Conservation (phyloP, 2,888 invertebrate genomes). For the Tortricodes alternella region DNA sequence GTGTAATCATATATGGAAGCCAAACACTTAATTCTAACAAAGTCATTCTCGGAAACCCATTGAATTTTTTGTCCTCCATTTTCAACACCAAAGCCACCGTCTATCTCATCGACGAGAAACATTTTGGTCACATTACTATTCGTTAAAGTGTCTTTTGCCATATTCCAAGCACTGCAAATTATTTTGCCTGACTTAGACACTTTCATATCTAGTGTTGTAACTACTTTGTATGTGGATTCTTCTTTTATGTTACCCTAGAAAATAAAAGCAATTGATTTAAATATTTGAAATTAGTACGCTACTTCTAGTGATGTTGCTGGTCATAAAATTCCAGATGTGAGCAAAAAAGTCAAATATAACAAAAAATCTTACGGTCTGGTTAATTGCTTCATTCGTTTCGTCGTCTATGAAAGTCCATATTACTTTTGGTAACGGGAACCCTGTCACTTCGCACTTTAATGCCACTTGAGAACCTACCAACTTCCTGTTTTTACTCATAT, state of each 20-base stretch:
- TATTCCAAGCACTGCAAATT: constrained; percentile 50
- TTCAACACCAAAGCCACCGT: constrained; percentile 60
- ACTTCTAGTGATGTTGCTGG: neutral
- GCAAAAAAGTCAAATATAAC: too few relatives aligned
- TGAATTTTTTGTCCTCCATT: constrained; percentile 36
- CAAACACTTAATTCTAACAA: constrained; percentile 53
- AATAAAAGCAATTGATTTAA: neutral
- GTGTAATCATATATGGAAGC: constrained; percentile 61
- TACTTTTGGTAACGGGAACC: constrained; percentile 58
- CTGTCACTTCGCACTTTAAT: constrained; percentile 55
- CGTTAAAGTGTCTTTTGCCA: neutral
- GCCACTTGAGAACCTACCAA: constrained; percentile 42
- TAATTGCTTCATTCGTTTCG: constrained; percentile 26
- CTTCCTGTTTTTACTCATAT: constrained; percentile 38
- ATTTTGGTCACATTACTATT: constrained; percentile 32
- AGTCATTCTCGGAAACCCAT: constrained; percentile 57
- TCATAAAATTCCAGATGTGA: too few relatives aligned
- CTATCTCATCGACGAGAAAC: constrained; percentile 59
- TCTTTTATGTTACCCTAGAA: constrained; percentile 41
- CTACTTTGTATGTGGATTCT: constrained; percentile 44
- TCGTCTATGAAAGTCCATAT: constrained; percentile 54
- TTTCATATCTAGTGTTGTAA: constrained; percentile 46
- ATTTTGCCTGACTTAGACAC: constrained; percentile 51
- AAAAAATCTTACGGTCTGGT: neutral
- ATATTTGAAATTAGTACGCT: neutral